Percentiles rank a stretch among this genome's conserved stretches.
These are phyloP conservation scores for Rhizoglyphus robini DNA, from an alignment of 1,140 invertebrate genomes.

Conservation along the genomic window DNA sequence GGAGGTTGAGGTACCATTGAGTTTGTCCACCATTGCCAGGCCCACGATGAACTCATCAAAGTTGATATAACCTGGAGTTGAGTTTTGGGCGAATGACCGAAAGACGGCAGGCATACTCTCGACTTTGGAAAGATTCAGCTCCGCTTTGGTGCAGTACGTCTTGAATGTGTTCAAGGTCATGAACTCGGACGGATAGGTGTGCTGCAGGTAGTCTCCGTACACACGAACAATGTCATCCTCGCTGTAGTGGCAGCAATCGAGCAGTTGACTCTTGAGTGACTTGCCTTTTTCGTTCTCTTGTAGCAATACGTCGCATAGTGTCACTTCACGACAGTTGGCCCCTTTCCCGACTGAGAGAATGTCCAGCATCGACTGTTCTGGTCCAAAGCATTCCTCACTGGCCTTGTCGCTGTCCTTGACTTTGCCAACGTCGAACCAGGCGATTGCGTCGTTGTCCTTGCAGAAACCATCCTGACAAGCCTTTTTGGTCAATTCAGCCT, in stretches of 20 bases:
- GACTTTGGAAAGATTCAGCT: not conserved
- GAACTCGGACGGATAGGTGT: constrained; percentile 18
- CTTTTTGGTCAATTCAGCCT: constrained; percentile 12
- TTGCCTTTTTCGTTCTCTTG: not conserved
- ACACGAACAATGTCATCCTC: constrained; percentile 11
- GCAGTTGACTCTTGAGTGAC: not conserved
- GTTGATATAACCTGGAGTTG: constrained; percentile 25
- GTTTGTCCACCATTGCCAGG: constrained; percentile 38
- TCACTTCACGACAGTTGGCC: not conserved
- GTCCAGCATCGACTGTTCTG: not conserved
- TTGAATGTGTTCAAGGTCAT: constrained; percentile 10
- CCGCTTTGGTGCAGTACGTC: constrained; percentile 1
- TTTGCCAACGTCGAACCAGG: constrained; percentile 7
- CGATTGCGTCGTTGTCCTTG: constrained; percentile 1
- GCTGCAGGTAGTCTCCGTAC: constrained; percentile 17
- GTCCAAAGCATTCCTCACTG: constrained; percentile 12
- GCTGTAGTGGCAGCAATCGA: not conserved
- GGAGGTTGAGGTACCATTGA: not conserved
- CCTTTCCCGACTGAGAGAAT: not conserved
- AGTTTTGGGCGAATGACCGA: constrained; percentile 16
- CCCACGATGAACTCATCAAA: constrained; percentile 39
- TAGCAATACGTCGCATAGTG: not conserved
- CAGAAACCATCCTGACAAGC: constrained; percentile 1
- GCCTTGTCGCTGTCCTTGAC: not conserved
- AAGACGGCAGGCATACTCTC: not conserved